Evolutionary conservation across 2,797 vertebrate genomes (phyloP).

Genomic region (Pygocentrus nattereri): DNA sequence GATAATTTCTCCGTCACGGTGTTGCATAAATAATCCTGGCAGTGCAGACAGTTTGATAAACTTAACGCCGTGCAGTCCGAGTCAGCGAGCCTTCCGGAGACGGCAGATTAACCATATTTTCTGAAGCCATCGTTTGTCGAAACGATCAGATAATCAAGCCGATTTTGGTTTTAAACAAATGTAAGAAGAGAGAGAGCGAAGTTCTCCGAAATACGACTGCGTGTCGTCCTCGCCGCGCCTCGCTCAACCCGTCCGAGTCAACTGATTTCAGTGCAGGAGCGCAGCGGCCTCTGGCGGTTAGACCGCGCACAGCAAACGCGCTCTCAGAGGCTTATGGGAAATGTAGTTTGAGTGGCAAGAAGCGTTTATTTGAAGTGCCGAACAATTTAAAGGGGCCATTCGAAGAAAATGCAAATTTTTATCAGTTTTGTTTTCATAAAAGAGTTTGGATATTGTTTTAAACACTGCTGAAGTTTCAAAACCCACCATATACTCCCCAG

Average conservation of each 20-base stretch:
- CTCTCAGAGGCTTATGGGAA: constrained; percentile 16
- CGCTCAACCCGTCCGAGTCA: constrained; percentile 62
- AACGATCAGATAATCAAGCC: constrained; percentile 50
- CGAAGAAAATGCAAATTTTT: no score
- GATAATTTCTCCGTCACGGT: constrained; percentile 62
- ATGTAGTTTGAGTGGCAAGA: constrained; percentile 46
- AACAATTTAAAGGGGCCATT: no score
- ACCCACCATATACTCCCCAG: no score
- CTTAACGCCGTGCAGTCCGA: constrained; percentile 5
- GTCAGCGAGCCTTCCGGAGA: constrained; percentile 11
- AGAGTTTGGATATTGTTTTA: no score
- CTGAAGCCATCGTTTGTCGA: not conserved
- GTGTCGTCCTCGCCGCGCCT: constrained; percentile 75
- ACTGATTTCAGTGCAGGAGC: constrained; percentile 47
- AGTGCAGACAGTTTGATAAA: constrained; percentile 39
- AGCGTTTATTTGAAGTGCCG: no score
- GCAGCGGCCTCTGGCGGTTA: constrained; percentile 70
- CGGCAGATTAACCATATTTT: constrained; percentile 40
- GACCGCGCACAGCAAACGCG: constrained; percentile 3
- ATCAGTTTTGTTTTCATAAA: no score
- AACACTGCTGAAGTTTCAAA: no score
- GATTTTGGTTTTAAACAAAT: constrained; percentile 53
- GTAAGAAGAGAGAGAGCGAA: constrained; percentile 65
- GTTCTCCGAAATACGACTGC: constrained; percentile 73
- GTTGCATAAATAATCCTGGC: constrained; percentile 65